These are phyloP conservation scores for Anastrepha ludens DNA, from an alignment of 1,140 invertebrate species.

Conservation along the genomic window DNA sequence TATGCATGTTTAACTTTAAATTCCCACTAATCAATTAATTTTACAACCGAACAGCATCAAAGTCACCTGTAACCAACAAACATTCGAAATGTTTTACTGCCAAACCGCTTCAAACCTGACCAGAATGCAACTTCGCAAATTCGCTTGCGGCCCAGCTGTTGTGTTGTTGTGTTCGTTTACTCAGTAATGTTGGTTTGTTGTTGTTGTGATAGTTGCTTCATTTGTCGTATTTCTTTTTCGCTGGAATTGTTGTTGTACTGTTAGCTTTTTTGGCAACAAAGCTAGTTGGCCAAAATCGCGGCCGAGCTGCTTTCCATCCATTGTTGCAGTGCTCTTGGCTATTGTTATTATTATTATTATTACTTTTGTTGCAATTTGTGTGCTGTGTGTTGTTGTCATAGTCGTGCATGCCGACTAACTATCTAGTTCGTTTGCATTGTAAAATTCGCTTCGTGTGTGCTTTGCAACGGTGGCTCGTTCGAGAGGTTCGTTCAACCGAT, in stretches of 20 bases:
- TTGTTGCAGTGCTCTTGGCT: constrained; percentile 37
- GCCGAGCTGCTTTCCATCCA: constrained; percentile 7
- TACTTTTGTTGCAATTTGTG: constrained; percentile 34
- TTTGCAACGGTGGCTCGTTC: background rate
- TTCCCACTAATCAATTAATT: too few species aligned
- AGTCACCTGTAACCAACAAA: background rate
- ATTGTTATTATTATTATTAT: constrained; percentile 35
- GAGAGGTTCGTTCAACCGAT: constrained; percentile 54
- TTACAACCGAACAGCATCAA: too few species aligned
- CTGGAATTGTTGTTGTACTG: constrained; percentile 14
- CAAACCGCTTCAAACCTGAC: constrained; percentile 4
- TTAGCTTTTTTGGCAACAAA: background rate
- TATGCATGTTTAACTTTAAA: too few species aligned
- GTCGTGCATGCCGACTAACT: constrained; percentile 8
- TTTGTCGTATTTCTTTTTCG: background rate
- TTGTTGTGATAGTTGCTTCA: background rate
- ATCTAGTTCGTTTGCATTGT: constrained; percentile 18
- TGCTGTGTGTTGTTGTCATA: constrained; percentile 12
- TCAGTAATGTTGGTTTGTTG: background rate
- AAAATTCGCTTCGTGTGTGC: constrained; percentile 11
- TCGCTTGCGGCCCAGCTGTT: background rate
- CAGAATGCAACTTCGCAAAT: background rate
- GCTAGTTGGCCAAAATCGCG: constrained; percentile 38
- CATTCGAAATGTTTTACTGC: background rate
- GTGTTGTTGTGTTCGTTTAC: background rate